Evolutionary conservation across 2,888 invertebrate species (phyloP).

Genomic region (Syrista parreyssii): DNA sequence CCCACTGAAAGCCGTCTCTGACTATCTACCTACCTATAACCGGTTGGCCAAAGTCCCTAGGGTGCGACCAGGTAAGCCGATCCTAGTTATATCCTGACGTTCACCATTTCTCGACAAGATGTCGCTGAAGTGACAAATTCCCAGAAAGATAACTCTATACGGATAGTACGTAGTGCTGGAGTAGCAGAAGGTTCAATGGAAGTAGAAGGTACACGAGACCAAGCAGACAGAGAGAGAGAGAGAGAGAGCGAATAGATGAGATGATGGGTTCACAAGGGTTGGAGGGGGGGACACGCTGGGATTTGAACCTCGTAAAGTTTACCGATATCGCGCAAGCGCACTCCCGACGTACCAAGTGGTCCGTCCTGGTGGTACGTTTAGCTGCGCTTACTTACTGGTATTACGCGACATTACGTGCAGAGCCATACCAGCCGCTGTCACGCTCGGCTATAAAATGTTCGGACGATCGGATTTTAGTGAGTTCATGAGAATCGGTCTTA

Average conservation of each 20-base stretch:
- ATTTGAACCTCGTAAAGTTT: slow-evolving; percentile 37
- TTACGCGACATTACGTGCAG: slow-evolving; percentile 32
- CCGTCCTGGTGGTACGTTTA: slow-evolving; percentile 19
- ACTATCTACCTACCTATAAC: not conserved
- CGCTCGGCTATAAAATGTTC: slow-evolving; percentile 31
- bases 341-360: slow-evolving; percentile 12
- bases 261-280: not conserved
- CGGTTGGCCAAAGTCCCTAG: not conserved
- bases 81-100: not conserved
- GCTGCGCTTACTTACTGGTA: slow-evolving; percentile 36
- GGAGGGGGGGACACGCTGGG: slow-evolving; percentile 21
- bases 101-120: not conserved
- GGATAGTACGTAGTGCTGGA: not conserved
- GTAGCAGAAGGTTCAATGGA: not conserved
- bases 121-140: not conserved
- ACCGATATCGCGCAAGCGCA: slow-evolving; percentile 29
- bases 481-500: not conserved
- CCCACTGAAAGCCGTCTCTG: not conserved
- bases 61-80: not conserved
- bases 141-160: not conserved
- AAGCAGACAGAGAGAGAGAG: not conserved
- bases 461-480: slow-evolving; percentile 15
- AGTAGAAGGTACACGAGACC: not conserved
- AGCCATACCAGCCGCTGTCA: slow-evolving; percentile 25
- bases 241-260: not conserved